phyloP scores from a whole-genome alignment of 2,888 invertebrate species.

The Tortricodes alternella region DNA sequence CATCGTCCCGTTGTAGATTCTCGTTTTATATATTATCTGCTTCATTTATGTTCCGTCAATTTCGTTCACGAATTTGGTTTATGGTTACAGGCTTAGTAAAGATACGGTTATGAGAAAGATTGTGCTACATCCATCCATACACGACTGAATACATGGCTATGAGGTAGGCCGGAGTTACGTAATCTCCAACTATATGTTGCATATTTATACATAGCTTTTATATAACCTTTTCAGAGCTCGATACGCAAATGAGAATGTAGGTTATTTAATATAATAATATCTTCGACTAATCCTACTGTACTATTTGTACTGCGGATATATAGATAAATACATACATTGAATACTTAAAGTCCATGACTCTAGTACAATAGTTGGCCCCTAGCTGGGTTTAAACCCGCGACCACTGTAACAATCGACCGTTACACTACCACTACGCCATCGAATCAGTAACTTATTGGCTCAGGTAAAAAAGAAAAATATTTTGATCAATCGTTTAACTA shows the following conservation, averaged over 20 bases:
- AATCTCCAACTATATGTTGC: slow-evolving; percentile 27
- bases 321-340: slow-evolving; percentile 32
- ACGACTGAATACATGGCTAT: slow-evolving; percentile 35
- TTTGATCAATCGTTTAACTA: slow-evolving; percentile 41
- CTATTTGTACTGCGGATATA: not conserved
- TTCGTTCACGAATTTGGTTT: slow-evolving; percentile 18
- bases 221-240: slow-evolving; percentile 24
- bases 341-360: too few relatives aligned
- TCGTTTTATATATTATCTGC: not conserved
- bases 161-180: slow-evolving; percentile 39
- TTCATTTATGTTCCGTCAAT: slow-evolving; percentile 13
- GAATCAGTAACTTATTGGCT: too few relatives aligned
- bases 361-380: too few relatives aligned
- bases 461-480: too few relatives aligned
- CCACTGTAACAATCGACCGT: too few relatives aligned
- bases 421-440: slow-evolving; percentile 7
- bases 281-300: too few relatives aligned
- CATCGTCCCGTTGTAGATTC: slow-evolving; percentile 13
- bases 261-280: too few relatives aligned
- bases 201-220: slow-evolving; percentile 7
- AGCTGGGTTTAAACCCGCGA: too few relatives aligned
- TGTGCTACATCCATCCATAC: slow-evolving; percentile 5
- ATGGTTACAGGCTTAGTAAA: slow-evolving; percentile 23
- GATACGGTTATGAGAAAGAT: slow-evolving; percentile 11
- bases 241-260: slow-evolving; percentile 21